Percentiles rank a stretch among this genome's conserved stretches.
Conservation (phyloP, 1,140 invertebrate genomes). For the Sweltsa coloradensis region DNA sequence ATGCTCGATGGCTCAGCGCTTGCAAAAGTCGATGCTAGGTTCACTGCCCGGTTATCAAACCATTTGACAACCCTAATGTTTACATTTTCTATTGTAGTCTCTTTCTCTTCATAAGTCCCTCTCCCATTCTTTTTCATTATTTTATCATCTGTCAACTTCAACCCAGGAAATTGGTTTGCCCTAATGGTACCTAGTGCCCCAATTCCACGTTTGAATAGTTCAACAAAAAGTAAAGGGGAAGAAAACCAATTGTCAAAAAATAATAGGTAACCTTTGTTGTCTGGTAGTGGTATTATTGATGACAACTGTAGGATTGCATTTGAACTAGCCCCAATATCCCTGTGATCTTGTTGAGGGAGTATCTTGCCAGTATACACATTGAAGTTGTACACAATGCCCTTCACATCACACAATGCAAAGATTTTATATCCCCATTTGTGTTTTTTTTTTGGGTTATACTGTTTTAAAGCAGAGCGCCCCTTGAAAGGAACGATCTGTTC, state of each 20-base stretch:
- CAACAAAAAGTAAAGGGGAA: conserved; percentile 13
- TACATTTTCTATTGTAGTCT: conserved; percentile 3
- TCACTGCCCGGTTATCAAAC: conserved; percentile 10
- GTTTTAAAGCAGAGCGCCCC: conserved; percentile 28
- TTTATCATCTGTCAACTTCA: conserved; percentile 18
- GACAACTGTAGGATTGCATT: conserved; percentile 16
- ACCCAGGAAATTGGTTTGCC: conserved; percentile 24
- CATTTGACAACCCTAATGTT: conserved; percentile 5
- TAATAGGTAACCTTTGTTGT: conserved; percentile 16
- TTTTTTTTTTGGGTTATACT: conserved; percentile 30
- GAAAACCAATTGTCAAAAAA: conserved; percentile 22
- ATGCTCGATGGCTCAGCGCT: no score
- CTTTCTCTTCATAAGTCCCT: conserved; percentile 3
- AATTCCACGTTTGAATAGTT: conserved; percentile 15
- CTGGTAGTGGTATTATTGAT: conserved; percentile 10
- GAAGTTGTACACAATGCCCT: conserved; percentile 29
- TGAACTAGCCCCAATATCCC: conserved; percentile 15
- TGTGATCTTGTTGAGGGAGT: conserved; percentile 9
- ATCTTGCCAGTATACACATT: conserved; percentile 28
- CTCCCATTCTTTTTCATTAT: conserved; percentile 5
- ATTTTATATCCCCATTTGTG: conserved; percentile 34
- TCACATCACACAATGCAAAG: conserved; percentile 24
- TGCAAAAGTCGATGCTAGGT: no score
- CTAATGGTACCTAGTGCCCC: conserved; percentile 29
- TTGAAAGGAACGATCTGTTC: conserved; percentile 31